A percentile compares a stretch with the other conserved stretches of the same genome.
phyloP scores from a whole-genome alignment of 2,888 invertebrate species.

The Andrena minutula region DNA sequence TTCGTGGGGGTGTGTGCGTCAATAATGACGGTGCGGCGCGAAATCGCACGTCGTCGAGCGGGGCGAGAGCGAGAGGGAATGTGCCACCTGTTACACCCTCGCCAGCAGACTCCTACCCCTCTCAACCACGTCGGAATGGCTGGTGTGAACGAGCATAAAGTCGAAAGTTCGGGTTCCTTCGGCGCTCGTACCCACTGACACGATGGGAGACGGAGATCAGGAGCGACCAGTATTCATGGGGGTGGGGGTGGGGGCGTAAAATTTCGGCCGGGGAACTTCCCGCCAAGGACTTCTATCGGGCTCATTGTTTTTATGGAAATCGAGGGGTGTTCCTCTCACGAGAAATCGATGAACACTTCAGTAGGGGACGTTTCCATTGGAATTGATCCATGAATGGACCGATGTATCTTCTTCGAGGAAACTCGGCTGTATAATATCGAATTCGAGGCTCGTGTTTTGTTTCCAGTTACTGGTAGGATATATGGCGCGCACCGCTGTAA shows the following conservation, averaged over 20 bases:
- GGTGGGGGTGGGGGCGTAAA: not conserved
- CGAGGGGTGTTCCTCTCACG: not conserved
- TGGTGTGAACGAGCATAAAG: slow-evolving; percentile 69
- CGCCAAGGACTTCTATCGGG: not conserved
- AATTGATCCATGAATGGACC: slow-evolving; percentile 36
- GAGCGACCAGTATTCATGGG: slow-evolving; percentile 37
- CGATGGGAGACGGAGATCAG: slow-evolving; percentile 57
- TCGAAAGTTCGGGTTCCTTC: slow-evolving; percentile 72
- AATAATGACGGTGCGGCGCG: slow-evolving; percentile 76
- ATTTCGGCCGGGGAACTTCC: slow-evolving; percentile 13
- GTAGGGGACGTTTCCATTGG: not conserved
- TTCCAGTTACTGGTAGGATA: slow-evolving; percentile 20
- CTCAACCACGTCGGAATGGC: slow-evolving; percentile 24
- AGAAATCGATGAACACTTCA: not conserved
- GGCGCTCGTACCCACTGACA: slow-evolving; percentile 56
- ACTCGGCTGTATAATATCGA: slow-evolving; percentile 40
- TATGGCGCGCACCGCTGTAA: slow-evolving; percentile 24
- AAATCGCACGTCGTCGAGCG: slow-evolving; percentile 70
- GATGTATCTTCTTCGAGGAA: slow-evolving; percentile 20
- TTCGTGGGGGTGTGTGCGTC: slow-evolving; percentile 66
- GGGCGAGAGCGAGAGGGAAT: slow-evolving; percentile 68
- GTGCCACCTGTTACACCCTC: slow-evolving; percentile 79
- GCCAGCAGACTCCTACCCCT: slow-evolving; percentile 64
- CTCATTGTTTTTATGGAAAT: not conserved
- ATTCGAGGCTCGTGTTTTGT: slow-evolving; percentile 48